Evolutionary conservation across 2,797 vertebrate genomes (phyloP).

Genomic region (Enteromius thamalakanensis): DNA sequence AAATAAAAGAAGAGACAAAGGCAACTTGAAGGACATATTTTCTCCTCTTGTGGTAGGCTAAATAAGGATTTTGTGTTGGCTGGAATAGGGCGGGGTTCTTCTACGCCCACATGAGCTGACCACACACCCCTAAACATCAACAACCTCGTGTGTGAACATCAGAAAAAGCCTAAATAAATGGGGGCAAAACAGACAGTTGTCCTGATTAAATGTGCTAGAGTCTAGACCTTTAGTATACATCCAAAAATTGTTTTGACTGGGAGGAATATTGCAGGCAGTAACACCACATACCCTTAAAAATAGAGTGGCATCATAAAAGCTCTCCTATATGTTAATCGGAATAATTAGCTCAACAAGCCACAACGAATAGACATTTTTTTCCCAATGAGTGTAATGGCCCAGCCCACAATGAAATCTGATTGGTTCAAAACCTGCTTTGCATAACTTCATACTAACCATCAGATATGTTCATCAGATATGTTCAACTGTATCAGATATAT

Average conservation of each 20-base stretch:
- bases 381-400: not conserved
- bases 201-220: slow-evolving; percentile 2
- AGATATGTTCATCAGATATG: not conserved
- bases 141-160: slow-evolving; percentile 19
- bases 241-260: not conserved
- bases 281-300: not conserved
- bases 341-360: not conserved
- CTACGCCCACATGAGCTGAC: slow-evolving; percentile 1
- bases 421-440: not conserved
- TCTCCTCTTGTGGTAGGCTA: not conserved
- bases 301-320: not conserved
- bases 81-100: slow-evolving; percentile 3
- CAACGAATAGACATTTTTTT: not conserved
- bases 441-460: not conserved
- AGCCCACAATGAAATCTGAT: not conserved
- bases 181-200: slow-evolving; percentile 7
- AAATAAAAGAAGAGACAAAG: not conserved
- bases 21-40: slow-evolving; percentile 8
- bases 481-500: not conserved
- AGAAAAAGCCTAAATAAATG: slow-evolving; percentile 3
- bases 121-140: slow-evolving; percentile 55
- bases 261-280: not conserved
- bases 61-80: slow-evolving; percentile 1
- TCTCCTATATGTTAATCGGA: not conserved
- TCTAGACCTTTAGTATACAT: not conserved